These are phyloP conservation scores for Amphiprion percula DNA, from an alignment of 2,113 vertebrate genomes.

Conservation along the genomic window DNA sequence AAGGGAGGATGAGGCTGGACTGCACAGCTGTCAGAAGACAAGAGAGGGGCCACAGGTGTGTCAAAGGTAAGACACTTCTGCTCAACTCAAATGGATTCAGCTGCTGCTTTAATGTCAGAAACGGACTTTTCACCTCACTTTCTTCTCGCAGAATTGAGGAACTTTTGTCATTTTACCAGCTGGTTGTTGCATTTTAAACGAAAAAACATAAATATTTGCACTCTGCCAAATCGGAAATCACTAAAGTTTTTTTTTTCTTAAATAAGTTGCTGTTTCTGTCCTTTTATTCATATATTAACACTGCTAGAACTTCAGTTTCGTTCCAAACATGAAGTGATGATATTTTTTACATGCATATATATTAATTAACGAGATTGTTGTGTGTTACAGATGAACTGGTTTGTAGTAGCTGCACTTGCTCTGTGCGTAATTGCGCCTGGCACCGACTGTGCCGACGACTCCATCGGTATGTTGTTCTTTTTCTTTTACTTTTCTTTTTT, in stretches of 20 bases:
- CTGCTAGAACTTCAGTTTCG: background rate
- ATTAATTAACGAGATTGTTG: too few species aligned
- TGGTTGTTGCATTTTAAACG: too few species aligned
- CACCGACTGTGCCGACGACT: fast-evolving
- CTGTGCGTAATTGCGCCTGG: slow-evolving; percentile 18
- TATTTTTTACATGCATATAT: background rate
- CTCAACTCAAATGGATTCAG: background rate
- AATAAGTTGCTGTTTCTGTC: too few species aligned
- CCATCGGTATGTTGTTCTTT: background rate
- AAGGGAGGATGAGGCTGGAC: background rate
- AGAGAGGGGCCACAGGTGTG: background rate
- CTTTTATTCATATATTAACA: background rate
- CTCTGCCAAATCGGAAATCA: too few species aligned
- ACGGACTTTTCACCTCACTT: background rate
- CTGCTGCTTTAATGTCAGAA: background rate
- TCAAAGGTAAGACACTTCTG: slow-evolving; percentile 38
- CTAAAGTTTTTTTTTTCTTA: too few species aligned
- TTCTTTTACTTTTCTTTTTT: background rate
- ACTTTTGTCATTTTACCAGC: too few species aligned
- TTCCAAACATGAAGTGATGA: background rate
- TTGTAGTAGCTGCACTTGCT: slow-evolving; percentile 15
- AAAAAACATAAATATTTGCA: too few species aligned
- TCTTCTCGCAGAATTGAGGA: too few species aligned
- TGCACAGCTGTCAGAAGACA: background rate
- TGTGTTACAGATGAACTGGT: slow-evolving; percentile 46